Conservation (phyloP, 2,888 invertebrate genomes). For the Argyresthia goedartella region DNA sequence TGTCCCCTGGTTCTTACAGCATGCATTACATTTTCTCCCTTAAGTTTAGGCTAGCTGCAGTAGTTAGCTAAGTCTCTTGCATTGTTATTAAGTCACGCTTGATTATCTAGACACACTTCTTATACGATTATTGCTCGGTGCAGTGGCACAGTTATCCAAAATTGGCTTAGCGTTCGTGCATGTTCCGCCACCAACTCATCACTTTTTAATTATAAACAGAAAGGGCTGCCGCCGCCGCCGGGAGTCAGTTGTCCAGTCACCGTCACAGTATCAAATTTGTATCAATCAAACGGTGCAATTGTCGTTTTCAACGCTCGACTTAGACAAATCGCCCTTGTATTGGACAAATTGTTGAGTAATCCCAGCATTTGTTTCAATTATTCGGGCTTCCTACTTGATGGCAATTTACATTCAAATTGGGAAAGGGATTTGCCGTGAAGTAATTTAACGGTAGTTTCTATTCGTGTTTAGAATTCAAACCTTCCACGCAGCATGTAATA, state of each 20-base stretch:
- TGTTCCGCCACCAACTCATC: not conserved
- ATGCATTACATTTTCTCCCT: no score
- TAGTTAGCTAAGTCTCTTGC: no score
- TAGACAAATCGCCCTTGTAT: slow-evolving; percentile 66
- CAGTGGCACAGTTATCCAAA: no score
- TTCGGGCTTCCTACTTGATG: slow-evolving; percentile 50
- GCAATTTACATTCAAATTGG: slow-evolving; percentile 29
- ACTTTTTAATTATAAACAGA: not conserved
- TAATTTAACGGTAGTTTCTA: slow-evolving; percentile 19
- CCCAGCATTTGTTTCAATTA: slow-evolving; percentile 68
- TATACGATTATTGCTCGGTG: no score
- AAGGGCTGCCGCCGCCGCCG: not conserved
- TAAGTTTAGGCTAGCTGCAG: no score
- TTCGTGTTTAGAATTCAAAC: slow-evolving; percentile 50
- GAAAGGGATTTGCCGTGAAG: slow-evolving; percentile 21
- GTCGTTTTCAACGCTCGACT: slow-evolving; percentile 48
- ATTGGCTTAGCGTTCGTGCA: no score
- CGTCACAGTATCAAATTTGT: slow-evolving; percentile 27
- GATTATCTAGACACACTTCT: no score
- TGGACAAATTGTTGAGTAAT: slow-evolving; percentile 68
- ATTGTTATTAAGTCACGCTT: no score
- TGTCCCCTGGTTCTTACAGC: no score
- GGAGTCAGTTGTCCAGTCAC: not conserved
- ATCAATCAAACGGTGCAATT: slow-evolving; percentile 43
- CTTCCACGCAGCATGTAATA: slow-evolving; percentile 27